Evolutionary conservation across 1,140 invertebrate genomes (phyloP).

Genomic region (Apis florea): DNA sequence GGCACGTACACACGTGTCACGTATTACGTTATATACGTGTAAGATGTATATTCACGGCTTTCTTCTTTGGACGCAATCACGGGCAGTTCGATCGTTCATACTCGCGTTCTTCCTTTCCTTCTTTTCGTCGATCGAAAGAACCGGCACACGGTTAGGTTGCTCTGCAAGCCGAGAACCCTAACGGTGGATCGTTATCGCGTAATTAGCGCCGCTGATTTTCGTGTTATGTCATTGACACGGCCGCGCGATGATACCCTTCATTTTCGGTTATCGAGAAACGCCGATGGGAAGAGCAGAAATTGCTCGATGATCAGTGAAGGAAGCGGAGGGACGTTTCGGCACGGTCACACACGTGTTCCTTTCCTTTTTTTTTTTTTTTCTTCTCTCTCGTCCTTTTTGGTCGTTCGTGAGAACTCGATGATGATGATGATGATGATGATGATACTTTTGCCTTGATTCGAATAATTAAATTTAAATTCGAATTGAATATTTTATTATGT

Average conservation of each 20-base stretch:
- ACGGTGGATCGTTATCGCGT: slow-evolving; percentile 61
- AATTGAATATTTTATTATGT: too few species aligned
- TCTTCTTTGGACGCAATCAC: slow-evolving; percentile 54
- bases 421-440: too few species aligned
- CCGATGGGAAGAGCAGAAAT: background rate
- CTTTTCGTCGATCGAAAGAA: slow-evolving; percentile 27
- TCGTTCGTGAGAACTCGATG: too few species aligned
- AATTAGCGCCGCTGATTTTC: slow-evolving; percentile 63
- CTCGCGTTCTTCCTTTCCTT: slow-evolving; percentile 38
- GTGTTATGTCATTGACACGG: slow-evolving; percentile 56
- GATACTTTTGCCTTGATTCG: too few species aligned
- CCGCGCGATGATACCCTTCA: slow-evolving; percentile 36
- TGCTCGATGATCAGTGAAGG: background rate
- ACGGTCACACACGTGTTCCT: background rate
- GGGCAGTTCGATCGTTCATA: slow-evolving; percentile 47
- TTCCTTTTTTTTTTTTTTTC: background rate
- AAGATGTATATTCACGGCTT: slow-evolving; percentile 53
- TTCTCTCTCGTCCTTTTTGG: background rate
- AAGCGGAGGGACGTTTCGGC: background rate
- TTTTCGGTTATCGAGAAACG: slow-evolving; percentile 2
- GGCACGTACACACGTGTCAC: background rate
- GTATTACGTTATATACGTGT: background rate
- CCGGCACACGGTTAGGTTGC: slow-evolving; percentile 3
- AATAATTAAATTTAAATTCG: too few species aligned
- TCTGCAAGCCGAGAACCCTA: background rate